Evolutionary conservation across 2,113 vertebrate genomes (phyloP), one percentile per base, ranked within the genome.

Genomic region (Reinhardtius hippoglossoides): DNA sequence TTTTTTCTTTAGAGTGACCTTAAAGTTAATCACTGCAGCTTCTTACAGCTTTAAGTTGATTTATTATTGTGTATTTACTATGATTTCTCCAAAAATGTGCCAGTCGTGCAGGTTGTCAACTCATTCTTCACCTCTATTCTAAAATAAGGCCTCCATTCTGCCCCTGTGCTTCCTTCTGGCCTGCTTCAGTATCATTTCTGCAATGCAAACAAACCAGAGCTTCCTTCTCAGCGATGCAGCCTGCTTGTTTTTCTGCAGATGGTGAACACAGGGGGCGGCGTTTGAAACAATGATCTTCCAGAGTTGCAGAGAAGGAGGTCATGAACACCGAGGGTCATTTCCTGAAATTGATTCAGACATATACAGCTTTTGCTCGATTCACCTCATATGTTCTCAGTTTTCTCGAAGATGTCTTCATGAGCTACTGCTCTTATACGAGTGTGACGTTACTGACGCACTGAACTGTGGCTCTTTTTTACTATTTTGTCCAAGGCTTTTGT

Each of bases 161-260:
- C 46, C 57, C 7, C 40, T 56, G n/a, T 18, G 15, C 42, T 44
- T 65, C 48, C 67, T 18, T 44, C 24, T n/a, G 70, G 35, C 13
- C 31, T 54, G 26, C 64, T 50, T 73, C 40, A 23, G 74, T 74
- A 61, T 68, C 42, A 54, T 37, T 31, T 54, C 4, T 59, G 35
- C 12, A 23, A 24, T 31, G 27, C 44, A 81, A 82, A 63, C 62
- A 72, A 83, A 56, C 59, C 23, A 31, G 59, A 52, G 20, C 5
- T 84, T 85, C 71, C 67, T 62, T 71, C 46, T 52, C 72, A 75
- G 66, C 83, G 75, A 77, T 80, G 46, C 31, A 4, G 37, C 59
- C 56, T 26, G 58, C 21, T 37, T 50, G 42, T 79, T 76, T 75
- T 62, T 69, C 60, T 67, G 69, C 71, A 72, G 77, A 56, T 69